These are phyloP conservation scores for Ptilodon capucinus DNA, from an alignment of 2,888 invertebrate genomes.

Conservation along the genomic window DNA sequence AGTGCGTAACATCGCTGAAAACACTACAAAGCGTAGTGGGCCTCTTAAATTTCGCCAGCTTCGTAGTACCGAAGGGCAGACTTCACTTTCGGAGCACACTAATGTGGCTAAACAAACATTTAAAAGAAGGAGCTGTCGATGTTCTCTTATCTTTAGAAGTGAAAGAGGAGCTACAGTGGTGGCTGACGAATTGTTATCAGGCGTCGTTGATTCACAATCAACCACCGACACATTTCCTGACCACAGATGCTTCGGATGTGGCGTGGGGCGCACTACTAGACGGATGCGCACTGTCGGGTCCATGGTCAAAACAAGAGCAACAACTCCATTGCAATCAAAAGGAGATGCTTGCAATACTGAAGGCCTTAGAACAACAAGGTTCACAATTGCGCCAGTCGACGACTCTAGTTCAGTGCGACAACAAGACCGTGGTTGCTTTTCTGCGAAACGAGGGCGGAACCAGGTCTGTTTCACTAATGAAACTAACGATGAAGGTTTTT, in stretches of 20 bases:
- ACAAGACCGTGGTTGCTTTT: slow-evolving; percentile 8
- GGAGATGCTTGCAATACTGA: background rate
- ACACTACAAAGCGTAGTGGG: background rate
- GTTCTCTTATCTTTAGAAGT: background rate
- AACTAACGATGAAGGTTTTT: background rate
- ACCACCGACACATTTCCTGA: background rate
- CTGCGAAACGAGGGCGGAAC: slow-evolving; percentile 15
- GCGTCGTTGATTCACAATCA: background rate
- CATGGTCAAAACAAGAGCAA: background rate
- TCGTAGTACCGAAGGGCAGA: background rate
- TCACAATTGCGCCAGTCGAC: background rate
- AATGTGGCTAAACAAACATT: background rate
- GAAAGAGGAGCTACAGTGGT: background rate
- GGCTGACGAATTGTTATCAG: background rate
- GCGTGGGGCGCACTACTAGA: background rate
- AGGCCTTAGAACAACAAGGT: background rate
- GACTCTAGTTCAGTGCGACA: slow-evolving; percentile 14
- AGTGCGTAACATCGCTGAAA: background rate
- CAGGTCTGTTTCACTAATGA: slow-evolving; percentile 1
- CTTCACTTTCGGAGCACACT: background rate
- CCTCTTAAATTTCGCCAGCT: background rate
- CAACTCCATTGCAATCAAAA: background rate
- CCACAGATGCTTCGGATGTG: background rate
- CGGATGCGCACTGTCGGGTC: background rate
- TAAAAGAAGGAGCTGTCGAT: background rate